phyloP scores from a whole-genome alignment of 2,888 invertebrate genomes.

The Dasypolia templi region DNA sequence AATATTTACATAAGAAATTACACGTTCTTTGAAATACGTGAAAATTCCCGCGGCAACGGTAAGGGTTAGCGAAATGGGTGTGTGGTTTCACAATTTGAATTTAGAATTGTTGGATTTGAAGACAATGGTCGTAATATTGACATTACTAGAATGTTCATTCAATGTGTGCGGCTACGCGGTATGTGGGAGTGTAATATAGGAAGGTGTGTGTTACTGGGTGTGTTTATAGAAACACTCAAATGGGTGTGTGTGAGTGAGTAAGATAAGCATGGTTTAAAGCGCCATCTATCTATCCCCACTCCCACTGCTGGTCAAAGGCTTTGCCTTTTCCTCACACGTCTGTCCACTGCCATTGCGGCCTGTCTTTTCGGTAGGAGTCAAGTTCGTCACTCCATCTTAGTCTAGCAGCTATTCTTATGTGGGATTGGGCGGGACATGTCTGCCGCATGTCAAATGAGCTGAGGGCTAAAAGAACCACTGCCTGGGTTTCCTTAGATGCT shows the following conservation, averaged over 20 bases:
- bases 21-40: slow-evolving; percentile 58
- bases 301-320: background rate
- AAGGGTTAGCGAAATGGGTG: slow-evolving; percentile 48
- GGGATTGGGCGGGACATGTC: background rate
- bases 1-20: slow-evolving; percentile 75
- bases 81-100: slow-evolving; percentile 56
- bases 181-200: background rate
- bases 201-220: background rate
- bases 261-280: background rate
- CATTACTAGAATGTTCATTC: slow-evolving; percentile 31
- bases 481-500: background rate
- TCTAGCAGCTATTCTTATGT: background rate
- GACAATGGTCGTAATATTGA: slow-evolving; percentile 47
- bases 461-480: background rate
- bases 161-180: slow-evolving; percentile 9
- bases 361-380: background rate
- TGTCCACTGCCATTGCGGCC: background rate
- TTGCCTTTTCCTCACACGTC: background rate
- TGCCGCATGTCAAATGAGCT: background rate
- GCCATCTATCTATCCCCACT: background rate
- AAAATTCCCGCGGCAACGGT: slow-evolving; percentile 46
- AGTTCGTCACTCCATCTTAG: background rate
- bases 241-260: background rate
- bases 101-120: slow-evolving; percentile 46
- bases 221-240: background rate